phyloP scores from a whole-genome alignment of 2,797 vertebrate genomes.

The Crypturellus tataupa region DNA sequence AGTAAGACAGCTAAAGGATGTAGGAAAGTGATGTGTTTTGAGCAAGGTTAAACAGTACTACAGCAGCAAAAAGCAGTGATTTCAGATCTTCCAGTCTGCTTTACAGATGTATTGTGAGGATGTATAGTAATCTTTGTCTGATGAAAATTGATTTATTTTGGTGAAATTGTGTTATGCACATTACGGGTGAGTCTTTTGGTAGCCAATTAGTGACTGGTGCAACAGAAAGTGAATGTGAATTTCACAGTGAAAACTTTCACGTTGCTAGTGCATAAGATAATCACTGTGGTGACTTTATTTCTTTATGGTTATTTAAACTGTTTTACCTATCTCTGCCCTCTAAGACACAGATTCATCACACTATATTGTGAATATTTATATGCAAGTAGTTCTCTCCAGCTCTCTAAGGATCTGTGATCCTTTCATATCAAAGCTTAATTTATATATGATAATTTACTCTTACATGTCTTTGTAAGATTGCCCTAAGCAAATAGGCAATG shows the following conservation, averaged over 20 bases:
- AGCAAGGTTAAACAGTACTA: neutral
- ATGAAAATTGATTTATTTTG: neutral
- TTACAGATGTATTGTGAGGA: neutral
- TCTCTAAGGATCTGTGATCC: slow-evolving; percentile 8
- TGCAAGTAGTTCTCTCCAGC: slow-evolving; percentile 8
- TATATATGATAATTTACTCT: slow-evolving; percentile 46
- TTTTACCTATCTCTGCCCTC: neutral
- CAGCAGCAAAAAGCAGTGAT: neutral
- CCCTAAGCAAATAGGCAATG: neutral
- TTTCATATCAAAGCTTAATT: slow-evolving; percentile 58
- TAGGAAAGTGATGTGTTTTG: neutral
- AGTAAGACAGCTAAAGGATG: neutral
- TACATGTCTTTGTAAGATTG: neutral
- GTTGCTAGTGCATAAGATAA: neutral
- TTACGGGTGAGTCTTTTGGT: neutral
- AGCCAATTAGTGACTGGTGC: neutral
- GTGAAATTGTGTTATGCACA: neutral
- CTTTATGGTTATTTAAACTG: neutral
- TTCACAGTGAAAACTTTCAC: slow-evolving; percentile 18
- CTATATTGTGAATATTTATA: slow-evolving; percentile 34
- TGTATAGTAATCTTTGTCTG: neutral
- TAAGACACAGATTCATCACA: neutral
- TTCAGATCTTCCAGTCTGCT: slow-evolving; percentile 13
- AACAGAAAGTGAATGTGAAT: neutral
- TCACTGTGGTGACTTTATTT: slow-evolving; percentile 6